Evolutionary conservation across 2,797 vertebrate genomes (phyloP).

Genomic region (Nannoperca obscura): DNA sequence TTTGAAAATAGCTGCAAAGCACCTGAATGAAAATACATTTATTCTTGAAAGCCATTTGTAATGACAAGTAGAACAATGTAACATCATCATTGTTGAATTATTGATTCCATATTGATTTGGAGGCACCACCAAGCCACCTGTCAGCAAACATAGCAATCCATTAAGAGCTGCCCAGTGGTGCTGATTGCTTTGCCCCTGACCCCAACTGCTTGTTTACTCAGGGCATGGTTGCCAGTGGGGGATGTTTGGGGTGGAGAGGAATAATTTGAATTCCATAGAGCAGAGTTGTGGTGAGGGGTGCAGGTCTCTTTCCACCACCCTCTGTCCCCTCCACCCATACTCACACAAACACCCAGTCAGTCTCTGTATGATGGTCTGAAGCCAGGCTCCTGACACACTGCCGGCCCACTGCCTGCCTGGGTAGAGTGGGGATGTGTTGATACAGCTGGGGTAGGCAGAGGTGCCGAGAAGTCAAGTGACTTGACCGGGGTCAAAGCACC

Average conservation of each 20-base stretch:
- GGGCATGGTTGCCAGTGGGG: constrained; percentile 78
- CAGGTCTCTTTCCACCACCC: constrained; percentile 53
- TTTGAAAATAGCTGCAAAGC: background rate
- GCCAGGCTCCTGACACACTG: constrained; percentile 75
- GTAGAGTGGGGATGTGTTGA: constrained; percentile 76
- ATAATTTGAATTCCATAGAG: constrained; percentile 80
- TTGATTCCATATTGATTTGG: constrained; percentile 49
- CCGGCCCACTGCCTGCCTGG: constrained; percentile 66
- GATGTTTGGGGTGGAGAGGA: constrained; percentile 59
- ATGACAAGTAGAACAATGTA: background rate
- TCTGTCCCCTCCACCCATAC: constrained; percentile 63
- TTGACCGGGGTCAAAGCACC: constrained; percentile 81
- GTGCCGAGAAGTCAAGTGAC: constrained; percentile 84
- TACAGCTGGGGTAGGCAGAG: constrained; percentile 82
- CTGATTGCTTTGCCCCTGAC: constrained; percentile 86
- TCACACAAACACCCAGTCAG: constrained; percentile 80
- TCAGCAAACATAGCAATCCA: constrained; percentile 79
- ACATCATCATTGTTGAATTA: constrained; percentile 12
- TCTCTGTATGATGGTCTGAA: constrained; percentile 71
- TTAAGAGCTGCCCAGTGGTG: constrained; percentile 75
- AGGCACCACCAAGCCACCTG: constrained; percentile 75
- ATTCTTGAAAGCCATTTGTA: background rate
- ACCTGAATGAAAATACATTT: background rate
- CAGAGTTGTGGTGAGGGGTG: constrained; percentile 70
- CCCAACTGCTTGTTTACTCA: constrained; percentile 83